Evolutionary conservation across 2,797 vertebrate genomes (phyloP), one percentile per base, ranked within the genome.

Genomic region (Heteromormyrus szaboi): DNA sequence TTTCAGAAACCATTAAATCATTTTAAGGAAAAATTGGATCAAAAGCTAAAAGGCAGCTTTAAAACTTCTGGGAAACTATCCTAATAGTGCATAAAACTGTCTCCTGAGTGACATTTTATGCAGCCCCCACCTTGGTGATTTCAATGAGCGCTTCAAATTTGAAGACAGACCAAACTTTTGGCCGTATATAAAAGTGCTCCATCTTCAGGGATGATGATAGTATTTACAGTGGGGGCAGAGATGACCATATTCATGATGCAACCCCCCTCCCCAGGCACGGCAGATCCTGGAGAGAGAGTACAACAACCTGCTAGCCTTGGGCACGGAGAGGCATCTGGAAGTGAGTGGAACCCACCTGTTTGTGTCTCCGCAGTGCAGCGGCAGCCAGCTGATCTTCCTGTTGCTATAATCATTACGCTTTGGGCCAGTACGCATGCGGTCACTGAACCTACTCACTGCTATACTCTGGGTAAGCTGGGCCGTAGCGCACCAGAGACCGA

Each of bases 251-350:
- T 65, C 25, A 65, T 68, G 62, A 68, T 44, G 76, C 12, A 33
- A 37, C 37, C 37, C 53, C 11, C 5, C 44, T 90, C 89, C 92
- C 91, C 93, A 99, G 99, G 98, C 98, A 93, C 97, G 98, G 92
- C 99, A 99, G 96, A 97, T 99, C 94, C 97, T 99, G 91, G 98
- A 99, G 96, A 96, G 98, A 90, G 98, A 99, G 92, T 99, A 99
- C 95, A 99, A 99, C 92, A 99, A 99, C 94, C 96, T 99, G 92
- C 96, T 99, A 96, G 99, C 99, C 22, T 95, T 99, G 93, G 99
- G 99, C 93, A 99, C 99, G n/a, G 99, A 99, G 93, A 96, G 99
- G 92, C 95, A 98, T 56, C 96, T 99, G 93, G 99, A 99, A 96
- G 98, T 99, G 95, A 97, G 96, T 94, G 33, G 33, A 41, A 33